A percentile compares a stretch with the other conserved stretches of the same genome.
Evolutionary conservation across 2,113 vertebrate species (phyloP).

Genomic region (Oryctolagus cuniculus): mOryCun1.1 NC_091437.1:13675501-13676000

Average conservation of each 20-base stretch:
- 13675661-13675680: not conserved
- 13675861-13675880: not conserved
- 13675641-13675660: not conserved
- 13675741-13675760: not conserved
- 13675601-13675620: not conserved
- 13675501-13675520: too few species aligned
- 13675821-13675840: not conserved
- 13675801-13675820: not conserved
- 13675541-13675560: too few species aligned
- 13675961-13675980: not conserved
- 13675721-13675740: constrained; percentile 24
- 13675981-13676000: not conserved
- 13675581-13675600: not conserved
- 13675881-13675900: not conserved
- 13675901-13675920: not conserved
- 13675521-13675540: too few species aligned
- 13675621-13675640: not conserved
- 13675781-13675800: not conserved
- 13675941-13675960: not conserved
- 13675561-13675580: not conserved
- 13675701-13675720: not conserved
- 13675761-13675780: constrained; percentile 2
- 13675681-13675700: not conserved
- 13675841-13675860: constrained; percentile 22
- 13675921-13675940: not conserved